These are phyloP conservation scores for Microchrysa polita DNA, from an alignment of 2,888 invertebrate species.

Conservation along the genomic window DNA sequence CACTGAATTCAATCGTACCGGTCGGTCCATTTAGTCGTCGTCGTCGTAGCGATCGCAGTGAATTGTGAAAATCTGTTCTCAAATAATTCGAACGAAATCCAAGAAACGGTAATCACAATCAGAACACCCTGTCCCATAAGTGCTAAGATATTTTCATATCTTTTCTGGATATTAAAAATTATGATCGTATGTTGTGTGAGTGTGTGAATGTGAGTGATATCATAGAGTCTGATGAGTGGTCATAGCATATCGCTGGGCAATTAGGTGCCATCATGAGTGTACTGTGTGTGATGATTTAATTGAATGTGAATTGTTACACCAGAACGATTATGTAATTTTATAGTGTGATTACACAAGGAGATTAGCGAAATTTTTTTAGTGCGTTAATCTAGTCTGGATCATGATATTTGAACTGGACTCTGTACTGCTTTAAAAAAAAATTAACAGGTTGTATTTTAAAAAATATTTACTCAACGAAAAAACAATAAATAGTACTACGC, in stretches of 20 bases:
- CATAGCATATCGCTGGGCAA: neutral
- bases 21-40: conserved; percentile 13
- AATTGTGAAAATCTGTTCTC: conserved; percentile 20
- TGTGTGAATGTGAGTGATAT: conserved; percentile 30
- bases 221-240: conserved; percentile 11
- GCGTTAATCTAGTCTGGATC: too few relatives aligned
- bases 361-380: conserved; percentile 16
- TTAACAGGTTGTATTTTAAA: neutral
- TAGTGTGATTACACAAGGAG: conserved; percentile 35
- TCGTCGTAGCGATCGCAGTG: conserved; percentile 25
- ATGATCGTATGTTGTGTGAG: neutral
- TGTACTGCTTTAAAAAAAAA: too few relatives aligned
- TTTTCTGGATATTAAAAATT: conserved; percentile 1
- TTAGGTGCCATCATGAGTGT: neutral
- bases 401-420: too few relatives aligned
- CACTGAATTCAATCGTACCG: conserved; percentile 13
- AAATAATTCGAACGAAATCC: conserved; percentile 9
- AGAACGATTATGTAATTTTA: conserved; percentile 34
- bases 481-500: neutral
- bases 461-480: too few relatives aligned
- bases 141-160: conserved; percentile 14
- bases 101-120: conserved; percentile 25
- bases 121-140: neutral
- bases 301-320: neutral
- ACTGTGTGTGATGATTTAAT: conserved; percentile 21